Evolutionary conservation across 92 coral and sea anemone genomes (phyloP), one percentile per base, ranked within the genome.

Genomic region (Actinostola sp.): DNA sequence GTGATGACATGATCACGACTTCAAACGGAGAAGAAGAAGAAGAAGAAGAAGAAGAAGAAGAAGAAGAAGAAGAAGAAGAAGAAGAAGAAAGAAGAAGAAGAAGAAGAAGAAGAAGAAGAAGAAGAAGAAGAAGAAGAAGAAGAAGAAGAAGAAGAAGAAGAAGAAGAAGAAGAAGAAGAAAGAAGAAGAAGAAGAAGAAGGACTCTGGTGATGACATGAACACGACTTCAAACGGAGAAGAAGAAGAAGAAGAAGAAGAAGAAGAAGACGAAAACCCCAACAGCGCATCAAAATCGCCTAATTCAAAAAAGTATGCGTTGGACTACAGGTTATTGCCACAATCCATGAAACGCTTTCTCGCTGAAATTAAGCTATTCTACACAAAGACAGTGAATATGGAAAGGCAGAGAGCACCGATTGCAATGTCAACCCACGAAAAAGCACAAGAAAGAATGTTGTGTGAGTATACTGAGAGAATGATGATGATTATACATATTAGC

Each of bases 381-480:
- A 71, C 66, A 0, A 30, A 54, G 42, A 43, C 23, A 54, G 54
- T 71, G 52, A 54, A 71, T 12, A 8, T 71, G 38, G 30, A 71
- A 44, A 24, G 66, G 10, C 66, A 55, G n/a, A 71, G 26, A 43
- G 31, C 66, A 2, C 39, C 76, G n/a, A 19, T 71, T 16, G 13
- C 36, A 52, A 10, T n/a, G 1, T 32, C 53, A 24, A 71, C 76
- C 35, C 54, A 28, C 31, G 19, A 20, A 2, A 71, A 39, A 54
- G 76, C 66, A 17, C 51, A 50, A 19, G 76, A 71, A 24, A n/a
- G 76, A 10, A 33, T 55, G 8, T 27, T 71, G 12, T 69, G 75
- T 50, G 16, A 69, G 75, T 69, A 29, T 48, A 3, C 7, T 20
- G 10, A 23, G 5, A 11, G 28, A 54, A 23, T 54, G 21, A 28